phyloP scores from a whole-genome alignment of 2,888 invertebrate genomes.

The Bhutanitis thaidina region DNA sequence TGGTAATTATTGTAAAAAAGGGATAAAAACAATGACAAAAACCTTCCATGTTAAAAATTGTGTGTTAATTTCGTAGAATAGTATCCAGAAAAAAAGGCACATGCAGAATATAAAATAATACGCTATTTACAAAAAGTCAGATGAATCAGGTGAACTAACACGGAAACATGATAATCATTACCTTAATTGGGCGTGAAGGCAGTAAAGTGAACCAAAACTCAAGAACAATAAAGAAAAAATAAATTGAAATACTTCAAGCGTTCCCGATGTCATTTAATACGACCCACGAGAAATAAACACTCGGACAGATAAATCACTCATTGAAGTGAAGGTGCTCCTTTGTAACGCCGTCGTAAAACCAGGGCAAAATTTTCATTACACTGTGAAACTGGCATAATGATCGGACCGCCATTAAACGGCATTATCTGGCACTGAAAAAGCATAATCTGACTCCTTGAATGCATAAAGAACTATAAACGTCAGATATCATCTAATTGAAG shows the following conservation, averaged over 20 bases:
- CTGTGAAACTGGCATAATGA: slow-evolving; percentile 64
- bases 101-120: too few species aligned
- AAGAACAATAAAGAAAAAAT: slow-evolving; percentile 3
- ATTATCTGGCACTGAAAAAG: slow-evolving; percentile 64
- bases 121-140: too few species aligned
- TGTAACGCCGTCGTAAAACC: slow-evolving; percentile 56
- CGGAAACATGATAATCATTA: too few species aligned
- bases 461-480: slow-evolving; percentile 78
- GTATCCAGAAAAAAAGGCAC: too few species aligned
- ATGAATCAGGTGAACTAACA: too few species aligned
- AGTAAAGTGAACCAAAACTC: too few species aligned
- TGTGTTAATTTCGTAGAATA: too few species aligned
- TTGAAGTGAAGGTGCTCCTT: slow-evolving; percentile 38
- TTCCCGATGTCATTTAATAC: slow-evolving; percentile 9
- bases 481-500: slow-evolving; percentile 78
- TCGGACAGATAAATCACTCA: slow-evolving; percentile 43
- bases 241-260: not conserved
- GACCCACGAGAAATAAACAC: slow-evolving; percentile 38
- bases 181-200: too few species aligned
- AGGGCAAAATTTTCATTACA: slow-evolving; percentile 69
- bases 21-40: too few species aligned
- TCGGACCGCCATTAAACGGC: slow-evolving; percentile 67
- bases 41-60: too few species aligned
- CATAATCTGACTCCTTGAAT: slow-evolving; percentile 70
- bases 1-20: not conserved